These are phyloP conservation scores for Grapholita molesta DNA, from an alignment of 1,140 invertebrate genomes.

Conservation along the genomic window DNA sequence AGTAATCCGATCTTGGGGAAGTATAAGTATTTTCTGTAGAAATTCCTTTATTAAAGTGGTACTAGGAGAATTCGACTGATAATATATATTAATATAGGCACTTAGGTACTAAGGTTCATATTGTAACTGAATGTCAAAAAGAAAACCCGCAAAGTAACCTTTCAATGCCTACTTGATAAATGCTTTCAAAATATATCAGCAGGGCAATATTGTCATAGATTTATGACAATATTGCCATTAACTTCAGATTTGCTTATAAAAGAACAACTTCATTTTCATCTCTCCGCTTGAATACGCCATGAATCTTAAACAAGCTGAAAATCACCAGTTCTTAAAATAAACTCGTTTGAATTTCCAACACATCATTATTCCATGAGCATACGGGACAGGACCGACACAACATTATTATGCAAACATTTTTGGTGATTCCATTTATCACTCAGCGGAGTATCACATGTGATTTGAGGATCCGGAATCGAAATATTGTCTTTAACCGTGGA, in stretches of 20 bases:
- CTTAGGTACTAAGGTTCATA: too few relatives aligned
- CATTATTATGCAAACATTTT: constrained; percentile 16
- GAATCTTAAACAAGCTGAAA: constrained; percentile 16
- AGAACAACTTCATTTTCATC: constrained; percentile 3
- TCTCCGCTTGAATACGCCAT: background rate
- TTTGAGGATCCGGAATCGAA: background rate
- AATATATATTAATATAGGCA: too few relatives aligned
- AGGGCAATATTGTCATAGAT: constrained; percentile 24
- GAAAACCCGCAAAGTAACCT: constrained; percentile 31
- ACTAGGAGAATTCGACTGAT: too few relatives aligned
- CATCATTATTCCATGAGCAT: constrained; percentile 13
- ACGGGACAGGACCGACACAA: constrained; percentile 4
- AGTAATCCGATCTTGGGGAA: too few relatives aligned
- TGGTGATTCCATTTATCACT: constrained; percentile 14
- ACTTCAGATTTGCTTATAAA: constrained; percentile 24
- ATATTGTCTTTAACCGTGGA: background rate
- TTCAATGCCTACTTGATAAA: constrained; percentile 37
- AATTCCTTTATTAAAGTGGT: too few relatives aligned
- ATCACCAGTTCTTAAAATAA: background rate
- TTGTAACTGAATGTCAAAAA: constrained; percentile 11
- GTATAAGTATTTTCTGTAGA: too few relatives aligned
- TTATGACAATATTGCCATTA: constrained; percentile 30
- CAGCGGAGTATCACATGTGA: background rate
- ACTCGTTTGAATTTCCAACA: constrained; percentile 10
- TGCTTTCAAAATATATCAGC: constrained; percentile 31